phyloP scores from a whole-genome alignment of 2,113 vertebrate genomes.

The Anoplopoma fimbria region DNA sequence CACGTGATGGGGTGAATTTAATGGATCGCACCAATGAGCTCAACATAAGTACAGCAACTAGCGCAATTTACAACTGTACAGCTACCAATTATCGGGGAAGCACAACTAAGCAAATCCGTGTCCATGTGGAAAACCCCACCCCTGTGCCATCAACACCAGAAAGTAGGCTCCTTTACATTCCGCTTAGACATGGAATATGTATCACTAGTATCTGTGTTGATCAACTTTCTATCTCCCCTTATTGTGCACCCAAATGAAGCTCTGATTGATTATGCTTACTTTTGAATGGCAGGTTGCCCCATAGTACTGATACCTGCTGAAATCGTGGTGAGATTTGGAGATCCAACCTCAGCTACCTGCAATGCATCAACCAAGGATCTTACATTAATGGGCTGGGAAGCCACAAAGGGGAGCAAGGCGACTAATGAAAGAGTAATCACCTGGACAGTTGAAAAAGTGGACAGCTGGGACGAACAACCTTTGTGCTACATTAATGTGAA shows the following conservation, averaged over 20 bases:
- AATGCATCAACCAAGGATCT: background rate
- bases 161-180: constrained; percentile 26
- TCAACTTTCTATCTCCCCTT: background rate
- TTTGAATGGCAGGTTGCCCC: constrained; percentile 35
- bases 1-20: background rate
- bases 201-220: background rate
- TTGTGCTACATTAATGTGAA: background rate
- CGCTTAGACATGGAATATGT: background rate
- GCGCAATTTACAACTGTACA: background rate
- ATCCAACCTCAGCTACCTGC: constrained; percentile 58
- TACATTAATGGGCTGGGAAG: constrained; percentile 44
- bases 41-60: background rate
- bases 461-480: background rate
- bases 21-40: rapidly evolving
- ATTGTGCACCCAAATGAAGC: background rate
- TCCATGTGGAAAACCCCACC: background rate
- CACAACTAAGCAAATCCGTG: background rate
- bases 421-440: rapidly evolving
- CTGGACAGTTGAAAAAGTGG: constrained; percentile 33
- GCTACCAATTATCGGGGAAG: constrained; percentile 20
- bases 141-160: background rate
- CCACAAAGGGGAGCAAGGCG: rapidly evolving
- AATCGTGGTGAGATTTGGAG: constrained; percentile 59
- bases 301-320: constrained; percentile 20
- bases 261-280: constrained; percentile 25